Evolutionary conservation across 2,113 vertebrate genomes (phyloP).

Genomic region (Saccopteryx bilineata): DNA sequence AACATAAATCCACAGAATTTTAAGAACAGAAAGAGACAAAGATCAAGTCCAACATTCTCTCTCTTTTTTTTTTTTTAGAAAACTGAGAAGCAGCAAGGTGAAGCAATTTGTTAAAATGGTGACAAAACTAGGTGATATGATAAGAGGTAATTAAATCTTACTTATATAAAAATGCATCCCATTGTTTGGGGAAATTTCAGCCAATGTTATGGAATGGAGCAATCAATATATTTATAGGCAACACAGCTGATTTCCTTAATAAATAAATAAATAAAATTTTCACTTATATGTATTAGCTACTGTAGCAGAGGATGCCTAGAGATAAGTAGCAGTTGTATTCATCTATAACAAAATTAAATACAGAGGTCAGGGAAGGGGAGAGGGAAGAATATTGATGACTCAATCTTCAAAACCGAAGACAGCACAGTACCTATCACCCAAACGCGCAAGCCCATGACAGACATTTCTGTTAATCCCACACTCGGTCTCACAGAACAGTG

Average conservation of each 20-base stretch:
- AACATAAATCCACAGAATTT: constrained; percentile 68
- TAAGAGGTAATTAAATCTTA: neutral
- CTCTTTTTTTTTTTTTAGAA: constrained; percentile 38
- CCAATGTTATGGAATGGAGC: neutral
- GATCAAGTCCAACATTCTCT: constrained; percentile 28
- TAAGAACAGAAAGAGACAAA: constrained; percentile 65
- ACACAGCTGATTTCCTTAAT: neutral
- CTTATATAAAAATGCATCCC: neutral
- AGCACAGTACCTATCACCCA: neutral
- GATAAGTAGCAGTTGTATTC: neutral
- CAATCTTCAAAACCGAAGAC: neutral
- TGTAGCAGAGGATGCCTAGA: neutral
- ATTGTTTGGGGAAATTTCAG: neutral
- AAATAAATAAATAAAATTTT: neutral
- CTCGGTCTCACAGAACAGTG: neutral
- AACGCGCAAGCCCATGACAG: neutral
- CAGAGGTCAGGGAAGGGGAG: fast-evolving
- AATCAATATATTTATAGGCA: neutral
- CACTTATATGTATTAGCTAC: neutral
- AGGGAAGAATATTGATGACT: neutral
- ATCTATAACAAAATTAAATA: neutral
- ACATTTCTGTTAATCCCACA: neutral
- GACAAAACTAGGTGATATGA: neutral
- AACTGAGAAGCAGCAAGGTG: neutral
- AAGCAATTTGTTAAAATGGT: neutral